Percentiles rank a stretch among this genome's conserved stretches.
phyloP scores from a whole-genome alignment of 1,140 invertebrate genomes.

The Rhagoletis pomonella region DNA sequence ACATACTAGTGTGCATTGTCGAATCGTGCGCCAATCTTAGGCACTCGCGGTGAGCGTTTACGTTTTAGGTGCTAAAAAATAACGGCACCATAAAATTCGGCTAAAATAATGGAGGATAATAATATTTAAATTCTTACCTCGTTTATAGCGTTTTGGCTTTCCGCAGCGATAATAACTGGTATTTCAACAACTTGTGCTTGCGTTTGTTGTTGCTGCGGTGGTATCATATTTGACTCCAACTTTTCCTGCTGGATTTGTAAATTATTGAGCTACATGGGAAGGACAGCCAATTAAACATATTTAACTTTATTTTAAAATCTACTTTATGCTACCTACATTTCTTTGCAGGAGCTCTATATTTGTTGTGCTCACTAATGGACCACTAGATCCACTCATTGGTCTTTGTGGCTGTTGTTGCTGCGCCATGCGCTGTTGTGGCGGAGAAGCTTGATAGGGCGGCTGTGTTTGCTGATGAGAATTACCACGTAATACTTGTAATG shows the following conservation, averaged over 20 bases:
- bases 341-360: neutral
- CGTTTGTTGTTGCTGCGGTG: neutral
- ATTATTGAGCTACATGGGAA: neutral
- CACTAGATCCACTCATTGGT: neutral
- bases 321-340: neutral
- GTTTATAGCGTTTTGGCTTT: neutral
- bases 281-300: neutral
- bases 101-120: neutral
- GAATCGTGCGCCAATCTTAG: constrained; percentile 69
- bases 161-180: neutral
- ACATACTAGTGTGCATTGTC: constrained; percentile 59
- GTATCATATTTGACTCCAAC: neutral
- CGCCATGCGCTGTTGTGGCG: neutral
- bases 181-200: no score
- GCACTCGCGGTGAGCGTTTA: constrained; percentile 58
- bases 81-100: neutral
- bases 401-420: neutral
- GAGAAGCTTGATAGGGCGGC: neutral
- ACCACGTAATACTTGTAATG: constrained; percentile 51
- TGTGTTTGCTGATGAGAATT: constrained; percentile 39
- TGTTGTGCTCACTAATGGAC: neutral
- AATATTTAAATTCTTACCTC: neutral
- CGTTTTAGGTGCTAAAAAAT: neutral
- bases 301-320: neutral
- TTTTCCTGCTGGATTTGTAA: constrained; percentile 13